Evolutionary conservation across 2,888 invertebrate genomes (phyloP), one percentile per base, ranked within the genome.

Genomic region (Drosophila mimica): DNA sequence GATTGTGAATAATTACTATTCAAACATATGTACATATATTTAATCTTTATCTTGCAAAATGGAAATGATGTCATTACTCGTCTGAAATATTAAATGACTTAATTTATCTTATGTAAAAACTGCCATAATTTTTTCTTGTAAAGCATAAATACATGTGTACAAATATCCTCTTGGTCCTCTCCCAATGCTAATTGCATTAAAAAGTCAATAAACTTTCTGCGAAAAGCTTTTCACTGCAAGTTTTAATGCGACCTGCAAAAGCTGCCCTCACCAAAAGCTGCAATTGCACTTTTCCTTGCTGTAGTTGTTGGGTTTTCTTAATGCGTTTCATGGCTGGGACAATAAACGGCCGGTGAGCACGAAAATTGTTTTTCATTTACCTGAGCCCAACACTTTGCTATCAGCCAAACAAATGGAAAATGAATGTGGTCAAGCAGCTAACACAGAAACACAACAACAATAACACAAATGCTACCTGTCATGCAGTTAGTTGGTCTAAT

Each of bases 241-340:
- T 79, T 84, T 53, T 36, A 34, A 57, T 38, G 61, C 49, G 67
- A 75, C 58, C 66, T 59, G 83, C 57, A 67, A 87, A 89, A 84
- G 83, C 83, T 88, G 63, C 40, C 67, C 60, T 34, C 40, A 64
- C 71, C 52, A 36, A 81, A 90, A 84, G 86, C 90, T 88, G 62
- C 51, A 49, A 25, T 69, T 74, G 60, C 76, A 76, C 17, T 56
- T 46, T 56, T 33, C 49, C 49, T 40, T 54, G 48, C 53, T 62
- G 57, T 48, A 54, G 52, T 20, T 62, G 40, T 25, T 25, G 25
- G 46, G 49, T 65, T 56, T 57, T 40, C 1, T 70, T 59, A 7
- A 40, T 53, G 51, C 58, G 40, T 25, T 63, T 36, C 28, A 30
- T 65, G 65, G 68, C 67, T 62, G 67, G 43, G 36, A 61, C 25